phyloP scores from a whole-genome alignment of 2,113 vertebrate species.

The Myrmecophaga tridactyla region DNA sequence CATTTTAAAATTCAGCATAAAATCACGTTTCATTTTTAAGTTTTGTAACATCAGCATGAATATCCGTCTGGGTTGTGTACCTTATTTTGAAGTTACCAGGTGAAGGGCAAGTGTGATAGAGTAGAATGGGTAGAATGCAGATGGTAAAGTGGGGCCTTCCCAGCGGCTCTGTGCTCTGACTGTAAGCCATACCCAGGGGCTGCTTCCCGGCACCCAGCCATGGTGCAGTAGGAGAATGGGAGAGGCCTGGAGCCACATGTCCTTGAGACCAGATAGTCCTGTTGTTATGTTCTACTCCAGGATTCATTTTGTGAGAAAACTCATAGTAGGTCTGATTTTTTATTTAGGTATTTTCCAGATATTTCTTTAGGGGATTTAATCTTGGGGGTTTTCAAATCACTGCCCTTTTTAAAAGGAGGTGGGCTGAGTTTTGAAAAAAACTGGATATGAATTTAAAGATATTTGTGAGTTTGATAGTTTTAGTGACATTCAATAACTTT shows the following conservation, averaged over 20 bases:
- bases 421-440: constrained; percentile 33
- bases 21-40: background rate
- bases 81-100: background rate
- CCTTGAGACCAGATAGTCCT: background rate
- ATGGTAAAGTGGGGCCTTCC: background rate
- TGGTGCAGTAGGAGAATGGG: background rate
- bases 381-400: background rate
- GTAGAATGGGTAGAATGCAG: background rate
- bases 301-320: constrained; percentile 6
- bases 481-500: background rate
- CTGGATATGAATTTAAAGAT: background rate
- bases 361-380: background rate
- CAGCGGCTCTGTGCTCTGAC: accelerated
- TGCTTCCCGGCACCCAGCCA: background rate
- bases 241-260: background rate
- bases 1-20: constrained; percentile 7
- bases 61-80: accelerated
- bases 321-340: background rate
- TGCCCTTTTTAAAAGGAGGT: background rate
- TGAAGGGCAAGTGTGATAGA: background rate
- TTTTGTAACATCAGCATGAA: background rate
- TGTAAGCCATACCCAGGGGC: no score
- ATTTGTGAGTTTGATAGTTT: background rate
- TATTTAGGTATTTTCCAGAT: background rate
- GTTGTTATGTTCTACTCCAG: background rate